Evolutionary conservation across 2,797 vertebrate species (phyloP).

Genomic region (Amphiprion clarkii): DNA sequence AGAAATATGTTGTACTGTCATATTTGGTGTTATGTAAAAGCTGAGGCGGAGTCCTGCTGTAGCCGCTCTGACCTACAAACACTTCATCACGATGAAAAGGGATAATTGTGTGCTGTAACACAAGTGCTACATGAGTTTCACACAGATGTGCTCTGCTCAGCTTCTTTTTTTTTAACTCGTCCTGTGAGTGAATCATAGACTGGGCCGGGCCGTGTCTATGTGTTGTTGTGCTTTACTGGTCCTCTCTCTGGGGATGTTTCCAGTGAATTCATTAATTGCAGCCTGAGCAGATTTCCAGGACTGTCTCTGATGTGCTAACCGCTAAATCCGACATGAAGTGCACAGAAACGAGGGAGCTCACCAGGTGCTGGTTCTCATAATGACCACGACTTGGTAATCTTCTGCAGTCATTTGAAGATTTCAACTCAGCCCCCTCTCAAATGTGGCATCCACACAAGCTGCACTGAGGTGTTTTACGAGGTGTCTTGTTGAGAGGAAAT

Average conservation of each 20-base stretch:
- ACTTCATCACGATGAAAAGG: slow-evolving; percentile 28
- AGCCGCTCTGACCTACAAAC: slow-evolving; percentile 18
- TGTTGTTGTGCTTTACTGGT: neutral
- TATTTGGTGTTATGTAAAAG: slow-evolving; percentile 26
- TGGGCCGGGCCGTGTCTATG: neutral
- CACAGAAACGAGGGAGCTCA: slow-evolving; percentile 65
- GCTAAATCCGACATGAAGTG: slow-evolving; percentile 59
- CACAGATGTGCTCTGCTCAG: neutral
- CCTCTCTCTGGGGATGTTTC: neutral
- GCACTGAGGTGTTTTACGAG: slow-evolving; percentile 78
- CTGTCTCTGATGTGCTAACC: slow-evolving; percentile 39
- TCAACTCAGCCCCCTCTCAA: slow-evolving; percentile 43
- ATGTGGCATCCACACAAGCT: slow-evolving; percentile 62
- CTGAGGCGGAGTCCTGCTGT: slow-evolving; percentile 17
- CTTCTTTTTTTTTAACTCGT: neutral
- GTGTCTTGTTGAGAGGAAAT: slow-evolving; percentile 57
- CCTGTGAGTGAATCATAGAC: slow-evolving; percentile 10
- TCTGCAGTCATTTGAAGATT: slow-evolving; percentile 68
- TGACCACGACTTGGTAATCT: slow-evolving; percentile 61
- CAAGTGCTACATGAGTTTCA: neutral
- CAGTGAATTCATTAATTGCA: slow-evolving; percentile 38
- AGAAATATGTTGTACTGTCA: slow-evolving; percentile 11
- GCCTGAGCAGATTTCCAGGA: slow-evolving; percentile 23
- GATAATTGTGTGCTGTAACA: slow-evolving; percentile 22
- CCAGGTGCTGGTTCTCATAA: slow-evolving; percentile 60